phyloP scores from a whole-genome alignment of 37 sponge, comb jelly and placozoan genomes.

The Beroe forskalii region DNA sequence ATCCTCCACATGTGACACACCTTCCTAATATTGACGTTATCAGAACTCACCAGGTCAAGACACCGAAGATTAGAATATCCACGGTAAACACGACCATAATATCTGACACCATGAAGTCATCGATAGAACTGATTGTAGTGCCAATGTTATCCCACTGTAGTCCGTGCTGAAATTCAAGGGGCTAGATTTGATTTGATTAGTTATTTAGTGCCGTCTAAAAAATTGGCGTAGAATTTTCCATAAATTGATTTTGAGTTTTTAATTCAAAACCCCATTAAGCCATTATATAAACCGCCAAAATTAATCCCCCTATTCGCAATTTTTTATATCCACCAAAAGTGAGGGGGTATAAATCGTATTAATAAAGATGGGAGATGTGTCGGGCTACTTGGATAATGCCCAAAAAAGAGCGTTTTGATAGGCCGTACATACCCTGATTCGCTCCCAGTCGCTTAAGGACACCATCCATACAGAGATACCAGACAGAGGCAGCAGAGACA shows the following conservation, averaged over 20 bases:
- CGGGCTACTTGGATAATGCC: not conserved
- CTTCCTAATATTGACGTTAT: too few species aligned
- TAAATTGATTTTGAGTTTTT: too few species aligned
- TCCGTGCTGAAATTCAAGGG: too few species aligned
- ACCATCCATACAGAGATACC: constrained; percentile 73
- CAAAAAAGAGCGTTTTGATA: not conserved
- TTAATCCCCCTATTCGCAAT: too few species aligned
- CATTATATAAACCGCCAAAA: too few species aligned
- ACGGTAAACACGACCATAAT: constrained; percentile 79
- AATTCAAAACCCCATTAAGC: too few species aligned
- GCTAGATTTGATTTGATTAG: too few species aligned
- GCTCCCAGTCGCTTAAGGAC: constrained; percentile 70
- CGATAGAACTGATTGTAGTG: constrained; percentile 68
- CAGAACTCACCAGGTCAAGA: constrained; percentile 79
- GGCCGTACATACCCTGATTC: not conserved
- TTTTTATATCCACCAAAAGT: not conserved
- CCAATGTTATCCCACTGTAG: constrained; percentile 71
- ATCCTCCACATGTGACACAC: too few species aligned
- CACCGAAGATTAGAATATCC: constrained; percentile 74
- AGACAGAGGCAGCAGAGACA: constrained; percentile 76
- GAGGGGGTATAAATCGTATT: not conserved
- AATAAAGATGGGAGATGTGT: not conserved
- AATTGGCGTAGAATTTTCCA: not conserved
- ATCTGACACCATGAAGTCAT: constrained; percentile 69
- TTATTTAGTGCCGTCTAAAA: too few species aligned